These are phyloP conservation scores for Naso thynnoides DNA, from an alignment of 2,797 vertebrate species.

Conservation along the genomic window DNA sequence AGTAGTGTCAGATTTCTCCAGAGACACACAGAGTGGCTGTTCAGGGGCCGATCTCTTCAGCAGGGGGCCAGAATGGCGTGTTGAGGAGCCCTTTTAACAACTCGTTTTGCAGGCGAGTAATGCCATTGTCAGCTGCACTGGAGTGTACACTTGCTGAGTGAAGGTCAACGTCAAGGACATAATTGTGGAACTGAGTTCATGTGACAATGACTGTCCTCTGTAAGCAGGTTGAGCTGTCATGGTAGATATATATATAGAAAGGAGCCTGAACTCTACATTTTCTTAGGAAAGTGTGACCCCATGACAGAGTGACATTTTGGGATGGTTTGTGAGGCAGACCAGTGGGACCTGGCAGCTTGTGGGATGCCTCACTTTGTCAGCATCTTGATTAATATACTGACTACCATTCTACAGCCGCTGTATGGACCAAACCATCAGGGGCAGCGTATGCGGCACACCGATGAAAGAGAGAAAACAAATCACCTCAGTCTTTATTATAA, in stretches of 20 bases:
- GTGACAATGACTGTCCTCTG: constrained; percentile 45
- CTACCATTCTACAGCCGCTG: constrained; percentile 63
- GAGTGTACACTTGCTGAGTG: constrained; percentile 46
- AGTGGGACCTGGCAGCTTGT: constrained; percentile 63
- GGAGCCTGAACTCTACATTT: constrained; percentile 23
- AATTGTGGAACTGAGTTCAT: constrained; percentile 46
- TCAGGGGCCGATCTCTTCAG: constrained; percentile 63
- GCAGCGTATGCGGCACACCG: constrained; percentile 63
- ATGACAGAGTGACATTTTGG: constrained; percentile 54
- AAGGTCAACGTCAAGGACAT: constrained; percentile 77
- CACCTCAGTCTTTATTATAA: constrained; percentile 79
- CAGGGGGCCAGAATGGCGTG: constrained; percentile 27
- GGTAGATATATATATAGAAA: constrained; percentile 34
- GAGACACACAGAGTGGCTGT: constrained; percentile 50
- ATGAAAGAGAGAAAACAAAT: constrained; percentile 74
- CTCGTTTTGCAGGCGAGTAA: constrained; percentile 57
- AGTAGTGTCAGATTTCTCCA: constrained; percentile 57
- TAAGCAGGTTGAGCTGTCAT: constrained; percentile 40
- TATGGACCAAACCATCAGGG: constrained; percentile 78
- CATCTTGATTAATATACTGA: constrained; percentile 85
- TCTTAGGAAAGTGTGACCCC: constrained; percentile 31
- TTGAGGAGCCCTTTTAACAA: constrained; percentile 47
- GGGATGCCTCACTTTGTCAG: constrained; percentile 78
- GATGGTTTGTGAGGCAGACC: constrained; percentile 61
- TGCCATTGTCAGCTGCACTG: constrained; percentile 37